Percentiles rank a stretch among this genome's conserved stretches.
Evolutionary conservation across 2,797 vertebrate species (phyloP).

Genomic region (Myiothlypis coronata): DNA sequence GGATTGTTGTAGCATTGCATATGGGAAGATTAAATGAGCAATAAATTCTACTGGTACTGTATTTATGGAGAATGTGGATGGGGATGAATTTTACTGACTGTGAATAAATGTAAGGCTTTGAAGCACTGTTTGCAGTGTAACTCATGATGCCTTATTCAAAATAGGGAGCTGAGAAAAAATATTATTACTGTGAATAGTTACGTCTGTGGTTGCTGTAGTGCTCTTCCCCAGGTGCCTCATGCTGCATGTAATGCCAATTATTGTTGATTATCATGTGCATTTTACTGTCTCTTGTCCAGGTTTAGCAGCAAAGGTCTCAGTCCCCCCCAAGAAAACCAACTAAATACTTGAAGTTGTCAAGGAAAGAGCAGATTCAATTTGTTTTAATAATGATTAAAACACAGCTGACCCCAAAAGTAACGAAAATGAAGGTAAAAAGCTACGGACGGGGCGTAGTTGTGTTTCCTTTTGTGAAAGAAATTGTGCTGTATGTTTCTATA

Average conservation of each 20-base stretch:
- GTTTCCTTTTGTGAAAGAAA: not conserved
- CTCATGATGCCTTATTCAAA: not conserved
- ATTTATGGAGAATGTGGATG: not conserved
- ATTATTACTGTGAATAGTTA: not conserved
- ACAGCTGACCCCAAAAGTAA: not conserved
- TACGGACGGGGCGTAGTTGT: not conserved
- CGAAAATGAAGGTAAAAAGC: not conserved
- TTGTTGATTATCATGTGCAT: not conserved
- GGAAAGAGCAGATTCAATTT: not conserved
- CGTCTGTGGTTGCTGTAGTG: not conserved
- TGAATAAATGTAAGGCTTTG: not conserved
- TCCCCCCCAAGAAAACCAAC: not conserved
- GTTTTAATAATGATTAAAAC: not conserved
- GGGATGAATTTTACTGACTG: not conserved
- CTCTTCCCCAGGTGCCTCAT: not conserved
- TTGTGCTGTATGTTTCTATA: not conserved
- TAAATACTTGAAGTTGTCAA: not conserved
- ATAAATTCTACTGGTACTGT: not conserved
- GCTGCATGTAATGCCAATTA: not conserved
- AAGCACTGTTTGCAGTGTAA: not conserved
- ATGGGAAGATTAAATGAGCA: not conserved
- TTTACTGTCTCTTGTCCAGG: not conserved
- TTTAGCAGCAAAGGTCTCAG: not conserved
- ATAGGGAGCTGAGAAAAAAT: not conserved
- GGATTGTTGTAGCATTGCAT: not conserved